Conservation (phyloP, 2,888 invertebrate species). For the Aelia acuminata region DNA sequence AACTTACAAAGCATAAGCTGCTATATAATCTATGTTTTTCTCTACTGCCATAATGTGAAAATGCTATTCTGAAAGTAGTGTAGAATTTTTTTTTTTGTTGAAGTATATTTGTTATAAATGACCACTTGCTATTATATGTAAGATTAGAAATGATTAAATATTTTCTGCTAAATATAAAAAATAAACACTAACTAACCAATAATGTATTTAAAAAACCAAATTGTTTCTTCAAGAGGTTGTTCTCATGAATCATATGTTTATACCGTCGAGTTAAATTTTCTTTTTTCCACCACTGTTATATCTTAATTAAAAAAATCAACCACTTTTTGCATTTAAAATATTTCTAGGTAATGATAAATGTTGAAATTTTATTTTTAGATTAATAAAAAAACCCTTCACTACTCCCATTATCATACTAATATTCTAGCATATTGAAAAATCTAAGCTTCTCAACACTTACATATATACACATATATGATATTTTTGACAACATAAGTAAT, state of each 20-base stretch:
- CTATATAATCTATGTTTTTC: slow-evolving; percentile 12
- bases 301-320: not conserved
- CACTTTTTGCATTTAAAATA: not conserved
- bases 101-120: not conserved
- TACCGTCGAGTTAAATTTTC: no score
- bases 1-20: slow-evolving; percentile 49
- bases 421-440: slow-evolving; percentile 56
- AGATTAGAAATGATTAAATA: not conserved
- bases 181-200: not conserved
- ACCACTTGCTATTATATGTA: not conserved
- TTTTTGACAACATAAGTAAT: not conserved
- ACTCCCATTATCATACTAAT: slow-evolving; percentile 45
- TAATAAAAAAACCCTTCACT: slow-evolving; percentile 56
- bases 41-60: slow-evolving; percentile 50
- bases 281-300: no score
- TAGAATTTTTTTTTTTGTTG: slow-evolving; percentile 22
- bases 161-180: not conserved
- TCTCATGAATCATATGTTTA: no score
- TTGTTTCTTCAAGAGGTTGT: slow-evolving; percentile 6
- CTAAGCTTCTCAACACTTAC: slow-evolving; percentile 53
- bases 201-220: not conserved
- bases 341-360: not conserved
- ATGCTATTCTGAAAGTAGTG: slow-evolving; percentile 56
- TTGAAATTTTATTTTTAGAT: not conserved
- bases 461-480: slow-evolving; percentile 36